Evolutionary conservation across 2,888 invertebrate genomes (phyloP), one percentile per base, ranked within the genome.

Genomic region (Brassicogethes aeneus): DNA sequence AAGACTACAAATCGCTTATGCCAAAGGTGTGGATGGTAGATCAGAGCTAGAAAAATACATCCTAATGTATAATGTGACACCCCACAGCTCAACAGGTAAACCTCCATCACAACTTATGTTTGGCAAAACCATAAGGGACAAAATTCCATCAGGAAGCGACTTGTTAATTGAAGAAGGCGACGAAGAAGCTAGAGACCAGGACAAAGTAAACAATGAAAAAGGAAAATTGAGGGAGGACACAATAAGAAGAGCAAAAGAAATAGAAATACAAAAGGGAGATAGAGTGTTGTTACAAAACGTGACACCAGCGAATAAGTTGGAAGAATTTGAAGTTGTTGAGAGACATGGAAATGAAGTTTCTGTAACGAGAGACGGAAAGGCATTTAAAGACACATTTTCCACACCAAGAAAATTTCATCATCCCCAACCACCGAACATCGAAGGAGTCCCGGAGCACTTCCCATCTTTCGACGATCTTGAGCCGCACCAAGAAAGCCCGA

Each of bases 21-120:
- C 33, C 10, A 39, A 10, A 2, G 16, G n/a, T 5, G 15, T 17
- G 41, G 46, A 30, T 46, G 46, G 37, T 14, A 35, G 30, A 35
- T 40, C 40, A 8, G 47, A 51, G 30, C 39, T 51, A 36, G 23
- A 42, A 12, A 36, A 47, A 37, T 47, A 31, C 33, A 23, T 34
- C 16, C 13, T 46, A 23, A 47, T 46, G 43, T 46, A 47, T 34
- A 47, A 40, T 23, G 40, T 38, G 31, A 46, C 55, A 16, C 54
- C 54, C 3, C 56, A 55, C 41, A 47, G 53, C 15, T 48, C 48
- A 17, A 56, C 57, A 31, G 44, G 48, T 7, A 48, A 50, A 37
- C 39, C 54, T 3, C 56, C 56, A 7, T 37, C 53, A 2, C 50
- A 54, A 43, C 33, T 51, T 15, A 30, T 54, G 14, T 51, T 52